Evolutionary conservation across 2,888 invertebrate species (phyloP).

Genomic region (Microctonus hyperodae): DNA sequence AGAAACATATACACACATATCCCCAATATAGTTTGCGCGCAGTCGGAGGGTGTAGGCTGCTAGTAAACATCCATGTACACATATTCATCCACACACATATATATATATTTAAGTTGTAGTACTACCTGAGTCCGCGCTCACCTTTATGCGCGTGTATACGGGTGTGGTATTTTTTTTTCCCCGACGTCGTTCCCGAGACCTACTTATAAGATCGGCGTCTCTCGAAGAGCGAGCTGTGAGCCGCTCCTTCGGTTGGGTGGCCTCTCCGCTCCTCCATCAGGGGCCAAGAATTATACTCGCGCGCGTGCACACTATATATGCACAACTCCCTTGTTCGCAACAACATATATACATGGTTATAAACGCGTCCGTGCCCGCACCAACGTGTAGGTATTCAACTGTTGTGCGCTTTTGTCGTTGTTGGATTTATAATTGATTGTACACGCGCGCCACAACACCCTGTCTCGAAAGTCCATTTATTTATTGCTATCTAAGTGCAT

Average conservation of each 20-base stretch:
- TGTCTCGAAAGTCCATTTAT: slow-evolving; percentile 39
- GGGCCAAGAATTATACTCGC: not conserved
- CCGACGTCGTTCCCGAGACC: slow-evolving; percentile 47
- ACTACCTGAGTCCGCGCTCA: slow-evolving; percentile 20
- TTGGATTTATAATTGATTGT: slow-evolving; percentile 41
- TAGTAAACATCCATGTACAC: not conserved
- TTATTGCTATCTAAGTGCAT: slow-evolving; percentile 40
- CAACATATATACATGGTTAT: not conserved
- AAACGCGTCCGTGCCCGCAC: slow-evolving; percentile 1
- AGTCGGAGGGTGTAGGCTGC: not conserved
- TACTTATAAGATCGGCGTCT: slow-evolving; percentile 46
- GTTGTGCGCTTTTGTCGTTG: slow-evolving; percentile 32
- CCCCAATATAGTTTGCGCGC: not conserved
- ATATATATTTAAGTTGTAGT: not conserved
- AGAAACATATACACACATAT: not conserved
- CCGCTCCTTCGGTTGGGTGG: slow-evolving; percentile 39
- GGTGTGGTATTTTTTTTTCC: slow-evolving; percentile 34
- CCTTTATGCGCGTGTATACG: slow-evolving; percentile 26
- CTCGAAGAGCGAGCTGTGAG: slow-evolving; percentile 41
- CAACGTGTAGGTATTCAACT: slow-evolving; percentile 32
- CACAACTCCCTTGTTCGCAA: slow-evolving; percentile 30
- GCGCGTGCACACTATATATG: slow-evolving; percentile 23
- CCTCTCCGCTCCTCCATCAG: slow-evolving; percentile 32
- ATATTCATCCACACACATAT: not conserved
- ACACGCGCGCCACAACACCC: slow-evolving; percentile 34